Percentiles rank a stretch among this genome's conserved stretches.
Evolutionary conservation across 2,113 vertebrate species (phyloP).

Genomic region (Struthidea cinerea): DNA sequence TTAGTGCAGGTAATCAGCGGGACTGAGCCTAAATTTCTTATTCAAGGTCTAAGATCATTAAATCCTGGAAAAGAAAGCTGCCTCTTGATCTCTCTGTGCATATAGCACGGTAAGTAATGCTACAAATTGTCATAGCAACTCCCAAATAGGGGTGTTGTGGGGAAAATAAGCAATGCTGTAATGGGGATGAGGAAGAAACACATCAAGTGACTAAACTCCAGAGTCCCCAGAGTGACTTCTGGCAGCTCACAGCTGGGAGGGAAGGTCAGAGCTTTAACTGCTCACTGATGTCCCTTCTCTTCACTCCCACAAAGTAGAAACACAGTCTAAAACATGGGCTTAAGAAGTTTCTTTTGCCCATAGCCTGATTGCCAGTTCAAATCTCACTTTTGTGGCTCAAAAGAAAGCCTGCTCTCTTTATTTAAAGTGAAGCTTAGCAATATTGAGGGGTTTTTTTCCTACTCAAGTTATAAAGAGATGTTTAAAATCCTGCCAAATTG

Average conservation of each 20-base stretch:
- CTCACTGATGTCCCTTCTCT: background rate
- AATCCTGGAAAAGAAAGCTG: background rate
- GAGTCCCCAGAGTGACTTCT: background rate
- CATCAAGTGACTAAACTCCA: background rate
- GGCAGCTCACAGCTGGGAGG: background rate
- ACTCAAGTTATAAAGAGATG: background rate
- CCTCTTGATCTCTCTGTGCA: background rate
- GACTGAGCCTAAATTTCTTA: background rate
- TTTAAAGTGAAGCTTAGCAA: background rate
- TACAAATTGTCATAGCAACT: conserved; percentile 32
- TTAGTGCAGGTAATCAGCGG: background rate
- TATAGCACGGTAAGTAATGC: background rate
- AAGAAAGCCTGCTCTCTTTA: background rate
- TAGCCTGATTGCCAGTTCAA: background rate
- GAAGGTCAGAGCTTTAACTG: background rate
- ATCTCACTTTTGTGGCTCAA: background rate
- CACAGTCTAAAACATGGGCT: background rate
- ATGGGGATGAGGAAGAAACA: background rate
- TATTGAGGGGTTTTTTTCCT: background rate
- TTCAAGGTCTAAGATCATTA: background rate
- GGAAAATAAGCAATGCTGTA: background rate
- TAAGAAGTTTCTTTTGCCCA: background rate
- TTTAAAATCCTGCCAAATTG: background rate
- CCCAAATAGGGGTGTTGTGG: background rate
- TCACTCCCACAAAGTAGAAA: background rate